Evolutionary conservation across 2,113 vertebrate genomes (phyloP), one percentile per base, ranked within the genome.

Genomic region (Coracopsis vasa): DNA sequence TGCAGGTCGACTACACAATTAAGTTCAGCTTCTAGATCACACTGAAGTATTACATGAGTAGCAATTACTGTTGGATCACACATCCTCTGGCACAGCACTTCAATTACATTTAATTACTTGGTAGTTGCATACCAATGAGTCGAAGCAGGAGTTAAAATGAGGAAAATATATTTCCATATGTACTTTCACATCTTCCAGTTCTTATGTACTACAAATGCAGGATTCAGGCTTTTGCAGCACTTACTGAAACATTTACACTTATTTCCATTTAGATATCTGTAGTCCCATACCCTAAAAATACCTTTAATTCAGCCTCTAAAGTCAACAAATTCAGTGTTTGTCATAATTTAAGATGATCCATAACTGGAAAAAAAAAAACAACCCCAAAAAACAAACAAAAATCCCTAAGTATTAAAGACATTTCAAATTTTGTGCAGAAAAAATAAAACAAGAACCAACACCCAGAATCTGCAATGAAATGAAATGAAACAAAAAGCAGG

Each of bases 71-170:
- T 37, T 79, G 91, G 79, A 90, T 86, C 94, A 73, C 69, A 71
- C 93, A 88, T 96, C 72, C 56, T 58, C 86, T 95, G 70, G 83
- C 81, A 75, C 25, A 54, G 51, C 7, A 50, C 65, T 79, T 70
- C 48, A 86, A n/a, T 88, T 86, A 54, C 69, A 86, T 88, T 84
- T 90, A 86, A 96, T 94, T 93, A 86, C 20, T 24, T 75, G 67
- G 67, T 84, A 69, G 56, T 66, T 86, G 61, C 82, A 88, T 80
- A 75, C 39, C 60, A 92, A 79, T 90, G 86, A 92, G 48, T 54
- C 4, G 0, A 86, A 86, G 27, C 29, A 94, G 88, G 47, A 92
- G 83, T 92, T 90, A 80, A 62, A 31, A 28, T 65, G 47, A 66
- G 79, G 74, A 79, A 95, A 93, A 86, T 42, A n/a, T 44, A 88